Percentiles rank a stretch among this genome's conserved stretches.
phyloP scores from a whole-genome alignment of 1,140 invertebrate genomes.

The Neelides sp. region DNA sequence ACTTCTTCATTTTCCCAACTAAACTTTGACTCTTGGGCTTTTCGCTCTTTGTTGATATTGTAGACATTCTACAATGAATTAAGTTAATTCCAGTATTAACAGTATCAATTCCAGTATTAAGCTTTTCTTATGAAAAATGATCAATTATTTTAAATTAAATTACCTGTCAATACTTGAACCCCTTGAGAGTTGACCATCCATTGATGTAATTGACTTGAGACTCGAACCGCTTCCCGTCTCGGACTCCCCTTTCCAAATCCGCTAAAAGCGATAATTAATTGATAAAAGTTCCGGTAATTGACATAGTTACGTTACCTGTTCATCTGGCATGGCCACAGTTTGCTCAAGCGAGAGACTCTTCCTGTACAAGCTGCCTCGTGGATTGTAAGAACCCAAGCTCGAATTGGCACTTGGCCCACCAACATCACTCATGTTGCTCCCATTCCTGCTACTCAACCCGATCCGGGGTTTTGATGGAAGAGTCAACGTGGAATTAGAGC shows the following conservation, averaged over 20 bases:
- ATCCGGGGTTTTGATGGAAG: slow-evolving; percentile 19
- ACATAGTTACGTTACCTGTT: slow-evolving; percentile 18
- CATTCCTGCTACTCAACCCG: slow-evolving; percentile 21
- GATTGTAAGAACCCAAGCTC: slow-evolving; percentile 31
- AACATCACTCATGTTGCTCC: slow-evolving; percentile 32
- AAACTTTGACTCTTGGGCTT: slow-evolving; percentile 71
- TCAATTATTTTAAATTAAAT: slow-evolving; percentile 18
- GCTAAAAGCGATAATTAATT: slow-evolving; percentile 32
- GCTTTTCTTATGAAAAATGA: no score
- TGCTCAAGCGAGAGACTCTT: slow-evolving; percentile 65
- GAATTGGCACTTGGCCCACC: slow-evolving; percentile 36
- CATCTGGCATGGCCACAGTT: slow-evolving; percentile 37
- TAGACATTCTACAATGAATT: slow-evolving; percentile 47
- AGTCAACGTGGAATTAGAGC: slow-evolving; percentile 21
- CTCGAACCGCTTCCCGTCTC: slow-evolving; percentile 57
- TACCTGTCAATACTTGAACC: slow-evolving; percentile 62
- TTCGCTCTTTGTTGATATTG: slow-evolving; percentile 71
- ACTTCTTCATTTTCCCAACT: slow-evolving; percentile 67
- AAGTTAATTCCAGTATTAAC: no score
- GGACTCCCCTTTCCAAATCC: slow-evolving; percentile 58
- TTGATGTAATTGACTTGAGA: slow-evolving; percentile 45
- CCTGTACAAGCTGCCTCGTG: slow-evolving; percentile 47
- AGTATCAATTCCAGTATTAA: no score
- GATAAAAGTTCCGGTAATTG: slow-evolving; percentile 1
- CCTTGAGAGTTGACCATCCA: slow-evolving; percentile 48